Evolutionary conservation across 2,888 invertebrate species (phyloP).

Genomic region (Rugalucina vietnamica): DNA sequence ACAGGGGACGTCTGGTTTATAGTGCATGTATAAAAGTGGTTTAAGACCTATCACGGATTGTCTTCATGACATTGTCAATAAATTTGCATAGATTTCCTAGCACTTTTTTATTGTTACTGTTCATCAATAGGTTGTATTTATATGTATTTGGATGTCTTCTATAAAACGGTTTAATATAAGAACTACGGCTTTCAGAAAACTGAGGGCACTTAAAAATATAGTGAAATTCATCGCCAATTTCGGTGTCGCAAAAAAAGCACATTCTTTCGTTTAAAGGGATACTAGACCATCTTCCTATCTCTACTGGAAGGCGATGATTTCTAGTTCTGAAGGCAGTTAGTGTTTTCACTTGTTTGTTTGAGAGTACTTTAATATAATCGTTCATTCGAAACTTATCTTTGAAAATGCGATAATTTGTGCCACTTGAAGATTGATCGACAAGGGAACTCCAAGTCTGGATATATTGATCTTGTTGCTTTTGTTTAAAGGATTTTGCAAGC

Average conservation of each 20-base stretch:
- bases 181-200: too few species aligned
- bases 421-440: too few species aligned
- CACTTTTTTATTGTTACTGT: neutral
- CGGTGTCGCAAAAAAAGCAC: neutral
- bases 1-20: too few species aligned
- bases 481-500: too few species aligned
- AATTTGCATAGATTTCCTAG: neutral
- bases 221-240: neutral
- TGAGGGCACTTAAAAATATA: neutral
- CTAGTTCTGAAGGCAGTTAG: neutral
- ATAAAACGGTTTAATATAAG: too few species aligned
- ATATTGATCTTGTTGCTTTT: too few species aligned
- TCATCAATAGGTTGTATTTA: neutral
- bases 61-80: too few species aligned
- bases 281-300: neutral
- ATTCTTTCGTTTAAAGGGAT: neutral
- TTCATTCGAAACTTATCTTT: neutral
- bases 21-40: too few species aligned
- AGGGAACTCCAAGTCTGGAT: too few species aligned
- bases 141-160: neutral
- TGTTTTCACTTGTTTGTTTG: neutral
- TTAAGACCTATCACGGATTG: too few species aligned
- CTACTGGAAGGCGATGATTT: neutral
- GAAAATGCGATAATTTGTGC: too few species aligned
- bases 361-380: neutral